A percentile compares a stretch with the other conserved stretches of the same genome.
These are phyloP conservation scores for Takifugu ocellatus DNA, from an alignment of 2,797 vertebrate species.

Conservation along the genomic window DNA sequence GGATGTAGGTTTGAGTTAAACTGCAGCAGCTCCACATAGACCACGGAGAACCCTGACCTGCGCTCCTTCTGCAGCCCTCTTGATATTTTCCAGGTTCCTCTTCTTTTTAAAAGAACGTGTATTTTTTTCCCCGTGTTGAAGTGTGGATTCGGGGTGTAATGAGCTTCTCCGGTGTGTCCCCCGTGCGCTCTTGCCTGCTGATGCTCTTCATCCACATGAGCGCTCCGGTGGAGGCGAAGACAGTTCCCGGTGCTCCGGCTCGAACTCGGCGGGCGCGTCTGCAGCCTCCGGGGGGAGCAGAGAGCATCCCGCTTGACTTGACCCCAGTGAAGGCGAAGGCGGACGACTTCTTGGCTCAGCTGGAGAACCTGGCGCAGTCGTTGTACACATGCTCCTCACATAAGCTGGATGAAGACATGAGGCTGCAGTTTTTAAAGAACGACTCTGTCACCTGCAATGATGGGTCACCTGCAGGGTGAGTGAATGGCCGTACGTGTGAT, in stretches of 20 bases:
- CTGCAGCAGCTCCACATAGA: neutral
- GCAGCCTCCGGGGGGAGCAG: conserved; percentile 73
- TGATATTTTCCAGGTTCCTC: conserved; percentile 3
- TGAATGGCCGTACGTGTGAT: neutral
- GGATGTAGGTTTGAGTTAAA: too few species aligned
- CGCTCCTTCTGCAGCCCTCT: neutral
- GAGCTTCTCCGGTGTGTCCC: conserved; percentile 27
- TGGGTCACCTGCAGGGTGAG: conserved; percentile 86
- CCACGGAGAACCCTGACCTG: conserved; percentile 40
- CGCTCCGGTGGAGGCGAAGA: conserved; percentile 70
- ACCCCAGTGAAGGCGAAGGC: conserved; percentile 88
- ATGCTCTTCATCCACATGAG: conserved; percentile 78
- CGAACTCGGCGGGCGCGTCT: conserved; percentile 62
- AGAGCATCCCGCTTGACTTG: conserved; percentile 88
- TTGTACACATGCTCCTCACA: conserved; percentile 86
- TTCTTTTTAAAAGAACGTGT: conserved; percentile 18
- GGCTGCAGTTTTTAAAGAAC: conserved; percentile 79
- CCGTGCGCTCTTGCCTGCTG: conserved; percentile 61
- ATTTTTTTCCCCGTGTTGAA: neutral
- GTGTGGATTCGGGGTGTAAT: neutral
- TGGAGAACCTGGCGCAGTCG: conserved; percentile 87
- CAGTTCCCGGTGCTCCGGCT: conserved; percentile 56
- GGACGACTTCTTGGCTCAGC: conserved; percentile 88
- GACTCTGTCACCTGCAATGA: conserved; percentile 85
- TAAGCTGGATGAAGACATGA: conserved; percentile 83